These are phyloP conservation scores for Morpho achilles DNA, from an alignment of 2,888 invertebrate species.

Conservation along the genomic window DNA sequence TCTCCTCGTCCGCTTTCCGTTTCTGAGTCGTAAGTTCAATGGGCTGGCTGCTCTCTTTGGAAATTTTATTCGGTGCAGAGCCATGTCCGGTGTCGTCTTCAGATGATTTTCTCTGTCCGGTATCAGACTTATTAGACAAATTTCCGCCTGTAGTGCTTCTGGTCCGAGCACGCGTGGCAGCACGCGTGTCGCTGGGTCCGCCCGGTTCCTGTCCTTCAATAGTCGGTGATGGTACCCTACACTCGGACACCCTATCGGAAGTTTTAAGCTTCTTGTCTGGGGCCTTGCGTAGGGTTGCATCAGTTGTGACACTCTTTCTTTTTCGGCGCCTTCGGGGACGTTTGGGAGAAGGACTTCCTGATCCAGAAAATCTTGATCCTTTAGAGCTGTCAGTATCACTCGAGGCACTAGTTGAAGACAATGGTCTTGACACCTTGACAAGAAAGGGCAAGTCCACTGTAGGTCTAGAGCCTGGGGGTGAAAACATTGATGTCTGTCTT, in stretches of 20 bases:
- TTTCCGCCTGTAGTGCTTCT: conserved; percentile 84
- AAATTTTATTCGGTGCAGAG: conserved; percentile 64
- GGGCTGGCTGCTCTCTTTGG: conserved; percentile 81
- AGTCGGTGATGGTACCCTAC: conserved; percentile 84
- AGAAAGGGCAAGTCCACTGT: conserved; percentile 88
- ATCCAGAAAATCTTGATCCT: conserved; percentile 57
- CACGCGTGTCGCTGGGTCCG: conserved; percentile 64
- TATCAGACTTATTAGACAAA: conserved; percentile 80
- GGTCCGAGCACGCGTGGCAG: conserved; percentile 82
- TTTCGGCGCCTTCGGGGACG: conserved; percentile 65
- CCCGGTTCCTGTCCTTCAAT: conserved; percentile 87
- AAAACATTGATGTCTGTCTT: conserved; percentile 61
- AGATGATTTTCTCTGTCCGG: conserved; percentile 72
- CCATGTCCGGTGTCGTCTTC: conserved; percentile 55
- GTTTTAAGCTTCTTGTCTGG: conserved; percentile 91
- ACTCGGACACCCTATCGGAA: conserved; percentile 88
- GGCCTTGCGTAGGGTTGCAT: conserved; percentile 79
- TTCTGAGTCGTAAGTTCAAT: conserved; percentile 80
- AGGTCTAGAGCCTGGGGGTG: conserved; percentile 68
- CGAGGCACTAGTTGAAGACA: conserved; percentile 81
- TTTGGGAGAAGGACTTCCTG: conserved; percentile 63
- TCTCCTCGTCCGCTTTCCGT: conserved; percentile 81
- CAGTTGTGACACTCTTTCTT: conserved; percentile 56
- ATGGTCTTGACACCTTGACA: conserved; percentile 86
- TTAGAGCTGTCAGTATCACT: conserved; percentile 80